Percentiles rank a stretch among this genome's conserved stretches.
Conservation (phyloP, 2,113 vertebrate genomes). For the Mellivora capensis region DNA sequence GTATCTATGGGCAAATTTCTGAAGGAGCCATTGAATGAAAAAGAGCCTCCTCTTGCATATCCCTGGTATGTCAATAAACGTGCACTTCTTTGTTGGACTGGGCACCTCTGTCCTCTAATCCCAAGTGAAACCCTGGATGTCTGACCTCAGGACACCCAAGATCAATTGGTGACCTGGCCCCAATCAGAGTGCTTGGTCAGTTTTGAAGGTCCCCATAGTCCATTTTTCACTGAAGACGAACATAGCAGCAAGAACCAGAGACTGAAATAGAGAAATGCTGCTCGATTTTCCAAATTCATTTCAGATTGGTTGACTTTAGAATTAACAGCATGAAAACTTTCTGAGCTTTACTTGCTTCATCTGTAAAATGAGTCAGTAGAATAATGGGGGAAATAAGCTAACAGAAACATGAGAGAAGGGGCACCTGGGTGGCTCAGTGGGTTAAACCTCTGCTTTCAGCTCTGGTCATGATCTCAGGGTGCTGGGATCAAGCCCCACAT, state of each 20-base stretch:
- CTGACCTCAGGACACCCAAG: neutral
- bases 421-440: too few species aligned
- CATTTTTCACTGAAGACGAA: neutral
- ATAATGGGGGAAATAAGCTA: neutral
- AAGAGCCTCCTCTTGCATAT: neutral
- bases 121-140: neutral
- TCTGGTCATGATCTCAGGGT: too few species aligned
- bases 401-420: neutral
- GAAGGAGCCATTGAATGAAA: neutral
- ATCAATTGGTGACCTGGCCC: neutral
- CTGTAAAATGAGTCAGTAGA: neutral
- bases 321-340: neutral
- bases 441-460: too few species aligned
- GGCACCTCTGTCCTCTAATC: neutral
- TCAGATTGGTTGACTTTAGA: neutral
- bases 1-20: neutral
- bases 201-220: neutral
- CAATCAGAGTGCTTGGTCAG: fast-evolving
- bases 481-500: too few species aligned
- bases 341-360: neutral
- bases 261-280: neutral
- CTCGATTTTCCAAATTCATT: neutral
- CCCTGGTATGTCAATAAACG: neutral
- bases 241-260: neutral
- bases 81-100: neutral